Conservation (phyloP, 92 coral and sea anemone genomes). For the Porites divaricata region DNA sequence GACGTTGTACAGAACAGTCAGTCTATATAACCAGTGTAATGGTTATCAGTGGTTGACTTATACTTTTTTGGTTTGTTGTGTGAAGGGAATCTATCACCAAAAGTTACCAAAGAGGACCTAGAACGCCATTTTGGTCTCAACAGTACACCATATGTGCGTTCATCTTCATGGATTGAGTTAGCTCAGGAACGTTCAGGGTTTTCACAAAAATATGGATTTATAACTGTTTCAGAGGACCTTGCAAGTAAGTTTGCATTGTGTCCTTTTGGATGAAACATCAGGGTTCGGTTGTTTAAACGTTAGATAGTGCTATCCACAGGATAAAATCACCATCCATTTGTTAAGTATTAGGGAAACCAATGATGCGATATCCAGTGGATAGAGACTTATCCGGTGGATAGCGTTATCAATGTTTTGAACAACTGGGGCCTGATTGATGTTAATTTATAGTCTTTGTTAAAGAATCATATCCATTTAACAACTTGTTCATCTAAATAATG, state of each 20-base stretch:
- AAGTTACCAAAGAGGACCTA: constrained; percentile 86
- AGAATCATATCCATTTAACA: too few species aligned
- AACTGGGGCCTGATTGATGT: too few species aligned
- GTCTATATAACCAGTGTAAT: not conserved
- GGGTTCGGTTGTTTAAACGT: too few species aligned
- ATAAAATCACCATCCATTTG: too few species aligned
- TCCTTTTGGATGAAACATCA: not conserved
- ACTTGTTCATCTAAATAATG: too few species aligned
- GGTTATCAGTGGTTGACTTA: not conserved
- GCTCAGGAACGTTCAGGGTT: constrained; percentile 73
- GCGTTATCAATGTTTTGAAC: too few species aligned
- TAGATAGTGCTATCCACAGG: too few species aligned
- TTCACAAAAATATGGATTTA: constrained; percentile 85
- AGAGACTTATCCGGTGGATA: too few species aligned
- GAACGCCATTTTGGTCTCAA: constrained; percentile 84
- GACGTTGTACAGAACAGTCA: too few species aligned
- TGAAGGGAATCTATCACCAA: constrained; percentile 82
- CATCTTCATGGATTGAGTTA: constrained; percentile 92
- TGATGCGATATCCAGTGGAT: too few species aligned
- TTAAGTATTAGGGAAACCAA: too few species aligned
- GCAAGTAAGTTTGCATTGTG: constrained; percentile 44
- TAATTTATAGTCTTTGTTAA: too few species aligned
- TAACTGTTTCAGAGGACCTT: constrained; percentile 87
- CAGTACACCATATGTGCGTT: constrained; percentile 86
- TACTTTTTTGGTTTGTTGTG: not conserved